These are phyloP conservation scores for Paralvinella palmiformis DNA, from an alignment of 1,140 invertebrate genomes.

Conservation along the genomic window DNA sequence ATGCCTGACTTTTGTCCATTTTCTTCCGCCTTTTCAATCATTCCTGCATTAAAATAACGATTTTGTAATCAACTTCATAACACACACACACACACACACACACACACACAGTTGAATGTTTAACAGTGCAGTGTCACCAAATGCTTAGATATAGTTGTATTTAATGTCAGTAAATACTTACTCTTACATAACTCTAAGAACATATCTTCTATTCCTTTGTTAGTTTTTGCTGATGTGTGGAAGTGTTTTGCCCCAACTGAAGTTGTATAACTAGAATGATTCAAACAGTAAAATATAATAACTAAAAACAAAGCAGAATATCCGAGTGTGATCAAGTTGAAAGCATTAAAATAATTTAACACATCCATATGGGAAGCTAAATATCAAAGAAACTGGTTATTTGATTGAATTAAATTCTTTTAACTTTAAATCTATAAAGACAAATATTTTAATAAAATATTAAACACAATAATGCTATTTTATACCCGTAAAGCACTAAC, in stretches of 20 bases:
- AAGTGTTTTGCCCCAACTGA: constrained; percentile 91
- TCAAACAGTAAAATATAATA: neutral
- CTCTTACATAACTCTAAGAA: constrained; percentile 77
- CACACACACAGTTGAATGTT: neutral
- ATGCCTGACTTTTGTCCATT: constrained; percentile 19
- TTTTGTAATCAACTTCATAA: neutral
- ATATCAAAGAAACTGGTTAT: neutral
- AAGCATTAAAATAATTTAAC: neutral
- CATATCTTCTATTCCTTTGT: constrained; percentile 81
- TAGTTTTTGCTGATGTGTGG: constrained; percentile 91
- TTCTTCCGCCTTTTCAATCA: constrained; percentile 47
- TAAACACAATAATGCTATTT: too few species aligned
- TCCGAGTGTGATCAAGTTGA: neutral
- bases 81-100: neutral
- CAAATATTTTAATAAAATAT: too few species aligned
- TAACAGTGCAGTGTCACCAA: neutral
- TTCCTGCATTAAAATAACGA: constrained; percentile 30
- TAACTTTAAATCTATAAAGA: neutral
- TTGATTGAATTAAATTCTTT: neutral
- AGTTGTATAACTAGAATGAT: constrained; percentile 69
- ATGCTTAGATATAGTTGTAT: neutral
- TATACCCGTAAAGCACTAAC: too few species aligned
- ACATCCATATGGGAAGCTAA: neutral
- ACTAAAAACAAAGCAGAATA: neutral
- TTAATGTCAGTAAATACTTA: constrained; percentile 24